Evolutionary conservation across 2,113 vertebrate species (phyloP).

Genomic region (Amazona guildingii): DNA sequence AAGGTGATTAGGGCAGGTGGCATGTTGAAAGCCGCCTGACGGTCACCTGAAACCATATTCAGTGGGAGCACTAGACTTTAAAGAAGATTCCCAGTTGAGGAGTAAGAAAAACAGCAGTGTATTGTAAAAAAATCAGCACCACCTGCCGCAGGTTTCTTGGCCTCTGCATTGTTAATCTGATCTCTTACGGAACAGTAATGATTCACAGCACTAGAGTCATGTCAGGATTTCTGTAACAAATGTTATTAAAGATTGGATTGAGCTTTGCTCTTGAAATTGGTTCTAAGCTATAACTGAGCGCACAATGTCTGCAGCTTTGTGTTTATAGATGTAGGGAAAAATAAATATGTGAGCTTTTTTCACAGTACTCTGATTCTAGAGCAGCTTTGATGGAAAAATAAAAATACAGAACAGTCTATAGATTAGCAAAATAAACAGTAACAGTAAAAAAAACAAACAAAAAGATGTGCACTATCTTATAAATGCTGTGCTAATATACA

Average conservation of each 20-base stretch:
- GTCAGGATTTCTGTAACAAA: constrained; percentile 37
- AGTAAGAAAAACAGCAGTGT: neutral
- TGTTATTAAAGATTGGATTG: neutral
- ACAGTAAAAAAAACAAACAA: neutral
- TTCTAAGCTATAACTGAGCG: constrained; percentile 70
- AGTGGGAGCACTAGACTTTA: neutral
- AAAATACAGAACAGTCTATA: constrained; percentile 61
- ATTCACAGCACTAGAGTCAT: constrained; percentile 14
- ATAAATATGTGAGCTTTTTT: constrained; percentile 65
- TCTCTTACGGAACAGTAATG: neutral
- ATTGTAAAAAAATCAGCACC: neutral
- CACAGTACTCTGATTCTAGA: constrained; percentile 52
- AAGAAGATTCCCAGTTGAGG: neutral
- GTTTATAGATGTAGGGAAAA: constrained; percentile 62
- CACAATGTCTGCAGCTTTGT: constrained; percentile 69
- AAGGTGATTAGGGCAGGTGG: neutral
- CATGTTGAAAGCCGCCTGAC: neutral
- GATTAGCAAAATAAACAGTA: constrained; percentile 66
- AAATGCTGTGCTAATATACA: neutral
- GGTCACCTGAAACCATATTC: neutral
- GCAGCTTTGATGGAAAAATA: constrained; percentile 61
- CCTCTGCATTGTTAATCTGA: neutral
- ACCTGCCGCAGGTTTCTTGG: neutral
- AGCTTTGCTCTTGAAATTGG: constrained; percentile 51
- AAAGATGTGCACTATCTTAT: neutral